Evolutionary conservation across 2,888 invertebrate genomes (phyloP).

Genomic region (Holacanthella duospinosa): DNA sequence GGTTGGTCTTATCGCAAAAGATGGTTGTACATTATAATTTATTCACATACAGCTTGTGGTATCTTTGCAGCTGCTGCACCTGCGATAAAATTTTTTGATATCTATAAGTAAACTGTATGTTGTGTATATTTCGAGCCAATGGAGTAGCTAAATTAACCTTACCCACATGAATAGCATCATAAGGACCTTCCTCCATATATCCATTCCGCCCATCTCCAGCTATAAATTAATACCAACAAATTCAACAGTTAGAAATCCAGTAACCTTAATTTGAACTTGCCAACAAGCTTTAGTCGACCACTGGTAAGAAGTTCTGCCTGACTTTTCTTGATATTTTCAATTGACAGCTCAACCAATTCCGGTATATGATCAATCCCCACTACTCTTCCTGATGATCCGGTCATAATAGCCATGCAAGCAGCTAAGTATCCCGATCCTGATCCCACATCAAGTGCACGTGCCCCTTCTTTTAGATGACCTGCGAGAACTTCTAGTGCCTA

Average conservation of each 20-base stretch:
- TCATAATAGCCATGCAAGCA: constrained; percentile 77
- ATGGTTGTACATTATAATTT: not conserved
- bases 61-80: constrained; percentile 74
- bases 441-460: constrained; percentile 77
- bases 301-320: constrained; percentile 58
- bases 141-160: not conserved
- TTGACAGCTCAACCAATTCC: constrained; percentile 63
- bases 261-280: constrained; percentile 44
- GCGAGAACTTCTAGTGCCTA: constrained; percentile 64
- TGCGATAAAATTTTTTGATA: too few species aligned
- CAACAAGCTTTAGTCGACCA: constrained; percentile 58
- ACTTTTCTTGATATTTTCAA: constrained; percentile 63
- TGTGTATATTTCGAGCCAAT: too few species aligned
- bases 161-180: constrained; percentile 78
- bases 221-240: constrained; percentile 38
- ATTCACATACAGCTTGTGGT: constrained; percentile 54
- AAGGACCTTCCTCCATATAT: constrained; percentile 62
- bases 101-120: too few species aligned
- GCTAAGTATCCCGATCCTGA: constrained; percentile 90
- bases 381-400: constrained; percentile 55
- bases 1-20: too few species aligned
- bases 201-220: constrained; percentile 86
- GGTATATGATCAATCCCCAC: constrained; percentile 87
- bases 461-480: constrained; percentile 63
- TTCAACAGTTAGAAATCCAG: not conserved